Conservation (phyloP, 2,113 vertebrate genomes). For the Ciconia maguari region DNA sequence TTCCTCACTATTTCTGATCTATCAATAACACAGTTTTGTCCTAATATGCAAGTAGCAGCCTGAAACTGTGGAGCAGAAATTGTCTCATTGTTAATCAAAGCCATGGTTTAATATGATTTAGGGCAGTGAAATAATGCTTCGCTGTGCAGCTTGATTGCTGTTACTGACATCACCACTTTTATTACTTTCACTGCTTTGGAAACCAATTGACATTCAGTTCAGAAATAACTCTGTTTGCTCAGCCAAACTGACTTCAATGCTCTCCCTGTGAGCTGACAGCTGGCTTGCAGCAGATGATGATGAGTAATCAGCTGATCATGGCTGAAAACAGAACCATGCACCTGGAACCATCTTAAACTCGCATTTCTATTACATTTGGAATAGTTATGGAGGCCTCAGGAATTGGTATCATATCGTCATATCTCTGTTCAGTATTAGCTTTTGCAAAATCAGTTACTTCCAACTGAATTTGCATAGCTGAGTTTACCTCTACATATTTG, state of each 20-base stretch:
- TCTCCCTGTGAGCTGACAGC: conserved; percentile 47
- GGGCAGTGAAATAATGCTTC: conserved; percentile 20
- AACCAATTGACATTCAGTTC: conserved; percentile 53
- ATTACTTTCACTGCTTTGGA: conserved; percentile 44
- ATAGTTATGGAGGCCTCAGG: neutral
- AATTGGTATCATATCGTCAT: neutral
- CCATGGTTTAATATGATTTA: conserved; percentile 26
- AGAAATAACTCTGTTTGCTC: conserved; percentile 63
- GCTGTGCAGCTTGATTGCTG: conserved; percentile 20
- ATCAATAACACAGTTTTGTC: neutral
- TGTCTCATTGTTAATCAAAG: conserved; percentile 3
- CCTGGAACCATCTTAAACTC: conserved; percentile 20
- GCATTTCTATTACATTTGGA: neutral
- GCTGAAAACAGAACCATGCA: conserved; percentile 47
- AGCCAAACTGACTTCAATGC: conserved; percentile 52
- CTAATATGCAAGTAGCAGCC: neutral
- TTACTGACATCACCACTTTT: conserved; percentile 52
- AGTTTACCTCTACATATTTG: neutral
- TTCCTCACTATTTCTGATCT: neutral
- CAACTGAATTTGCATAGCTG: neutral
- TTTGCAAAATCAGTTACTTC: neutral
- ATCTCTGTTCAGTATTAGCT: neutral
- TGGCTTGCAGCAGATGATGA: conserved; percentile 52
- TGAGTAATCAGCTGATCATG: conserved; percentile 55
- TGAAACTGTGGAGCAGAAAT: neutral